Conservation (phyloP, 2,888 invertebrate genomes). For the Dyspetes luteomarginatus region DNA sequence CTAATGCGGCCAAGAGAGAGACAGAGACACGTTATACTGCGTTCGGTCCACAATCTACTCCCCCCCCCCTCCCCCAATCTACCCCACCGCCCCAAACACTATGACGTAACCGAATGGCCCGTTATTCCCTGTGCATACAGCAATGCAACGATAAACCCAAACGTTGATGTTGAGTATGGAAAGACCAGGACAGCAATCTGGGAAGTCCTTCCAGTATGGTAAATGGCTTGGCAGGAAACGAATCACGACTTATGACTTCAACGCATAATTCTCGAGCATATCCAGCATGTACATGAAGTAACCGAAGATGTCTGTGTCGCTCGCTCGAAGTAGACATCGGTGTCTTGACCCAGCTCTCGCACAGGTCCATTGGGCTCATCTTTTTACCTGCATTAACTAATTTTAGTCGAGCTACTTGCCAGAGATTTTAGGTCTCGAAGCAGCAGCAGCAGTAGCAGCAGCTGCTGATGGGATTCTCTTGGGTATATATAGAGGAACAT, state of each 20-base stretch:
- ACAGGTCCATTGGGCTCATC: not conserved
- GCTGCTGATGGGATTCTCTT: constrained; percentile 1
- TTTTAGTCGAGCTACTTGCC: not conserved
- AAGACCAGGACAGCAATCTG: constrained; percentile 15
- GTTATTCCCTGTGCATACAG: constrained; percentile 19
- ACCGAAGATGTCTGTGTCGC: not conserved
- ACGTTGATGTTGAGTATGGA: constrained; percentile 5
- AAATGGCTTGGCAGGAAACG: constrained; percentile 2
- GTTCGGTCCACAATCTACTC: constrained; percentile 23
- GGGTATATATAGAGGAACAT: constrained; percentile 10
- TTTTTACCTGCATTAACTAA: constrained; percentile 37
- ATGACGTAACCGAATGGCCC: constrained; percentile 6
- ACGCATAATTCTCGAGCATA: not conserved
- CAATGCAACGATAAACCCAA: not conserved
- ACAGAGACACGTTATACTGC: constrained; percentile 60
- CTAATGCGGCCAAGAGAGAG: constrained; percentile 66
- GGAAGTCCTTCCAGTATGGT: constrained; percentile 5
- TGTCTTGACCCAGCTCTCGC: not conserved
- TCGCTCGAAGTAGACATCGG: no score
- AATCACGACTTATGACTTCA: constrained; percentile 35
- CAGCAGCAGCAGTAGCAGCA: no score
- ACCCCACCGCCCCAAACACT: no score
- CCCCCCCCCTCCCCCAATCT: no score
- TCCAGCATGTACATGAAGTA: constrained; percentile 1
- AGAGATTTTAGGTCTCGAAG: not conserved